These are phyloP conservation scores for Drosophila colorata DNA, from an alignment of 2,888 invertebrate species.

Conservation along the genomic window DNA sequence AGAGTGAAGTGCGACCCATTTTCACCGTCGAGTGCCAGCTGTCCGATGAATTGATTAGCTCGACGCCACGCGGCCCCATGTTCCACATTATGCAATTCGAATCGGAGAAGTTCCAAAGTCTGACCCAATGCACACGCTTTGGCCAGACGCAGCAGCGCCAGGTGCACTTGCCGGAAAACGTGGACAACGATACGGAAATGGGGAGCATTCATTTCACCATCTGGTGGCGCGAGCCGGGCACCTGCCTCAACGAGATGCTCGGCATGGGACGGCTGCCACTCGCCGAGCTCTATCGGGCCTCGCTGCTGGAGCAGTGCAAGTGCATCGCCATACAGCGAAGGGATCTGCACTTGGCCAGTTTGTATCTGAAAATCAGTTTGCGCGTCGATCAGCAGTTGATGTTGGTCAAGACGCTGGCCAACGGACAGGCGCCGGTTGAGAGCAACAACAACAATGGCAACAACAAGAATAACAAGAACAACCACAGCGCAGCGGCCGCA, in stretches of 20 bases:
- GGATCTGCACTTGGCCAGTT: constrained; percentile 73
- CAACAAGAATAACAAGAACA: constrained; percentile 37
- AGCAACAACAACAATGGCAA: constrained; percentile 33
- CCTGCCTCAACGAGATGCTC: constrained; percentile 82
- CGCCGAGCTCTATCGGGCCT: constrained; percentile 75
- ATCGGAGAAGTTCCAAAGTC: constrained; percentile 82
- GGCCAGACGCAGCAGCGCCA: constrained; percentile 76
- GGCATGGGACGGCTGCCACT: constrained; percentile 78
- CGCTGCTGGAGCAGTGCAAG: constrained; percentile 82
- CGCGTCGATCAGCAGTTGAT: constrained; percentile 42
- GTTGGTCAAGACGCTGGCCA: constrained; percentile 34
- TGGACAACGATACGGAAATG: constrained; percentile 46
- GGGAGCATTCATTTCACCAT: constrained; percentile 78
- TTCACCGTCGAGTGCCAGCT: constrained; percentile 82
- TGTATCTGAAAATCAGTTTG: constrained; percentile 80
- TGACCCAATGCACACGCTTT: constrained; percentile 83
- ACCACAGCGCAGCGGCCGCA: constrained; percentile 60
- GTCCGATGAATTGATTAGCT: constrained; percentile 76
- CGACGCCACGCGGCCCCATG: constrained; percentile 74
- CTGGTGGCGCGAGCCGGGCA: constrained; percentile 84
- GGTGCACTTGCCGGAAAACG: constrained; percentile 52
- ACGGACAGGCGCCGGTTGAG: constrained; percentile 36
- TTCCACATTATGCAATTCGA: constrained; percentile 83
- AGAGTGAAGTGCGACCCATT: constrained; percentile 81
- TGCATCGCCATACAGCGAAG: constrained; percentile 78